Base-by-base conservation (phyloP, 1,140 invertebrate species). In the Zaprionus vittiger region DNA sequence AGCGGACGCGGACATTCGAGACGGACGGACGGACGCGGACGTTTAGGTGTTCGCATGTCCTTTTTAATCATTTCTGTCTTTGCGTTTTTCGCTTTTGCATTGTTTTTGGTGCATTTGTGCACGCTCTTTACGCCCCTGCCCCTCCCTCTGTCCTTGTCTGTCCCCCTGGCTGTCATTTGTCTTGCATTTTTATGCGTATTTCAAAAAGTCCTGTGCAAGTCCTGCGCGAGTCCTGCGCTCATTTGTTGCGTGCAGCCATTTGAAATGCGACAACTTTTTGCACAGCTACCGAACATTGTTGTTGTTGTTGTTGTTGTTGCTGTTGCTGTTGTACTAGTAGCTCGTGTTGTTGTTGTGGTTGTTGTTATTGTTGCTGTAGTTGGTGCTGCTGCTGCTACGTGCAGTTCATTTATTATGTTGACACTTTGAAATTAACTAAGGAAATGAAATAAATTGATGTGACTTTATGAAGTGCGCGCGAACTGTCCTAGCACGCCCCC, bases 391-490 rank as follows among this genome's bases (percentile, higher is more conserved):
- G 68, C 63, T 73, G 75, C 85, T 89, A 89, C 81, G 85, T 90
- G 85, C 79, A 89, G 79, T 90, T 89, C 85, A 89, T 89, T 89
- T 89, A 90, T 89, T 90, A 89, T 89, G 85, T 89, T 89, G 85
- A 90, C 85, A 89, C 85, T 89, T 89, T 85, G 85, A 89, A 89
- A 89, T 90, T 89, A 89, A 90, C 85, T 90, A 80, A 90, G 84
- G 85, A 89, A 89, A 90, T 89, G 73, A 89, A 89, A 89, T 89
- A 90, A 89, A 89, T 90, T 89, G 85, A 89, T 89, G 84, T 89
- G 84, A 89, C 84, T 89, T 84, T 89, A 89, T 89, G 84, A 89
- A 89, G 85, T 81, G 77, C 83, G 77, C 80, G 80, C 80, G 77
- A 71, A 80, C 69, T 79, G 67, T 68, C 77, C 69, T 52, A n/a